Base-by-base conservation (phyloP, 1,140 invertebrate genomes). In the Drosophila pachea region DNA sequence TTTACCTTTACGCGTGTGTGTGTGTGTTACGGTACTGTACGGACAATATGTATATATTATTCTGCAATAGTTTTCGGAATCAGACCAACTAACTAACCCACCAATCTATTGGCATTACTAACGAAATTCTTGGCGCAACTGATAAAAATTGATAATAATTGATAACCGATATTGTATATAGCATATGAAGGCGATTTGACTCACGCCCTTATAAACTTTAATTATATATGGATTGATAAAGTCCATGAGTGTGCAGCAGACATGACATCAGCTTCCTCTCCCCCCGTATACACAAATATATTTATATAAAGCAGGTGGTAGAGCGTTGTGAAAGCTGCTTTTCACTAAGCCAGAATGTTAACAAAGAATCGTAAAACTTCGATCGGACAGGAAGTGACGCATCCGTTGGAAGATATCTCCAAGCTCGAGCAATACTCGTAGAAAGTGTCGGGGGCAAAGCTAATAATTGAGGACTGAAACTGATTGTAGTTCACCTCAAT, bases 141-240 rank as follows among this genome's bases (percentile, higher is more conserved):
- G 65, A 76, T 70, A 84, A 69, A 16, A 71, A 61, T 54, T 78
- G 79, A 76, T 70, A 84, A 69, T 12, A 71, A 61, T 54, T 78
- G 79, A 83, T 84, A 83, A 75, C 50, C 29, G 75, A 75, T 74
- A 81, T 48, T 53, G 36, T 64, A 36, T 58, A 48, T 56, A 33
- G 33, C 50, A 60, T 72, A 75, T 48, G 35, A 56, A 61, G 35
- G 65, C 40, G 42, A 65, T 50, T 74, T 84, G 79, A 84, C 76
- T 83, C 79, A 83, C 76, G 16, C 35, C 29, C 55, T 76, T 74
- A 73, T 53, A 64, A 35, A 9, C 32, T 48, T 65, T 70, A 53
- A 66, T 71, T 61, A 63, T 71, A 42, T 66, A 49, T 59, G 4
- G 42, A 9, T 52, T 69, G 74, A 82, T 74, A 71, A 82, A 72